Percentiles rank a stretch among this genome's conserved stretches.
Conservation (phyloP, 1,140 invertebrate species). For the Macrocentrus cingulum region DNA sequence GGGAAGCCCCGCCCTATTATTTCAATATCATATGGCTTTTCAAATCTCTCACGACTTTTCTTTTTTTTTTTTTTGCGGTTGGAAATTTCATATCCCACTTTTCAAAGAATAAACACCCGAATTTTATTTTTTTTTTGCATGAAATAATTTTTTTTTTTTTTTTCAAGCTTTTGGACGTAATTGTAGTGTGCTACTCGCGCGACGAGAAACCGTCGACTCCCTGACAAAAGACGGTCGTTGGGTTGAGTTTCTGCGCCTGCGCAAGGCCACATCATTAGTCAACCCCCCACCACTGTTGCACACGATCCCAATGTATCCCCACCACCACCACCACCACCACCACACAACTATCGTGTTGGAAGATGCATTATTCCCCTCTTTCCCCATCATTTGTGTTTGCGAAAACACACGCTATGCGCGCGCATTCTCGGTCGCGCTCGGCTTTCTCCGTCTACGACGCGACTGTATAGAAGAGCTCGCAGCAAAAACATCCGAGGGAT, state of each 20-base stretch:
- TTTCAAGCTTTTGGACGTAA: too few relatives aligned
- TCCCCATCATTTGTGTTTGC: too few relatives aligned
- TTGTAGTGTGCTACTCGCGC: slow-evolving; percentile 54
- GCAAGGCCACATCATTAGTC: slow-evolving; percentile 22
- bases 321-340: slow-evolving; percentile 7
- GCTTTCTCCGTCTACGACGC: too few relatives aligned
- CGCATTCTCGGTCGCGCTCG: background rate
- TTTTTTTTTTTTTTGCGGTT: background rate
- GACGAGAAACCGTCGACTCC: slow-evolving; percentile 54
- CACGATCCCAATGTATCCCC: slow-evolving; percentile 9
- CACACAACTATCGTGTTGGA: background rate
- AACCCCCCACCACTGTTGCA: slow-evolving; percentile 8
- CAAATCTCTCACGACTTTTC: background rate
- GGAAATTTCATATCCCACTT: background rate
- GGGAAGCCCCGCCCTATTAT: slow-evolving; percentile 15
- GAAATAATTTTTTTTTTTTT: too few relatives aligned
- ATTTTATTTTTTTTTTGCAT: too few relatives aligned
- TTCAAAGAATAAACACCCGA: too few relatives aligned
- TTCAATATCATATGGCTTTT: slow-evolving; percentile 9
- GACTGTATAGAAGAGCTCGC: too few relatives aligned
- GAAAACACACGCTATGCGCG: too few relatives aligned
- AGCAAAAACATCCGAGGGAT: slow-evolving; percentile 43
- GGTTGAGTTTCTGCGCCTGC: slow-evolving; percentile 39
- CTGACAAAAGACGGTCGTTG: slow-evolving; percentile 37
- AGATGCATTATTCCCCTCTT: slow-evolving; percentile 3